Evolutionary conservation across 2,888 invertebrate genomes (phyloP).

Genomic region (Pollenia amentaria): DNA sequence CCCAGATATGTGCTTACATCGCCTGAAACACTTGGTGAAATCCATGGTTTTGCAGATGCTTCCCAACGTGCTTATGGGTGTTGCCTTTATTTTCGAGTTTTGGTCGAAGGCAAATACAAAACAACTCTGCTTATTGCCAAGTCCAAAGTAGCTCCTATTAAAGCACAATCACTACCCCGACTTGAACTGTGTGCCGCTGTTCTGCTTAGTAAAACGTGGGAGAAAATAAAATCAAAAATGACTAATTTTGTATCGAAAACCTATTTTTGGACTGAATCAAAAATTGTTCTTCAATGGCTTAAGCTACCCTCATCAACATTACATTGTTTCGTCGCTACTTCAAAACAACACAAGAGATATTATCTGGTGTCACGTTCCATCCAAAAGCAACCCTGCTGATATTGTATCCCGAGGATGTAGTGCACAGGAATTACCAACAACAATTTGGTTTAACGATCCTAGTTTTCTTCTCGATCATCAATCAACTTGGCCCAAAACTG

Average conservation of each 20-base stretch:
- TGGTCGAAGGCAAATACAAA: not conserved
- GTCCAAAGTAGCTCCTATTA: slow-evolving; percentile 58
- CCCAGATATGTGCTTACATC: slow-evolving; percentile 41
- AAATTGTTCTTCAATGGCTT: slow-evolving; percentile 34
- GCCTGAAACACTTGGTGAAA: slow-evolving; percentile 12
- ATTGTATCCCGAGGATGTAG: slow-evolving; percentile 58
- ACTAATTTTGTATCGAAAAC: not conserved
- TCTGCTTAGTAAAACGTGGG: too few relatives aligned
- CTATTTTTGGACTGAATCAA: slow-evolving; percentile 36
- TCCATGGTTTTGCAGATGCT: slow-evolving; percentile 69
- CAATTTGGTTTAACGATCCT: slow-evolving; percentile 65
- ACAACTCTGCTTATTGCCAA: slow-evolving; percentile 59
- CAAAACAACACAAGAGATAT: slow-evolving; percentile 47
- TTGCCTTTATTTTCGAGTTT: slow-evolving; percentile 54
- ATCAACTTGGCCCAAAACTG: slow-evolving; percentile 13
- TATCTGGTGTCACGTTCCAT: slow-evolving; percentile 52
- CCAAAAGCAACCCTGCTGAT: slow-evolving; percentile 58
- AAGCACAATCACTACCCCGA: slow-evolving; percentile 47
- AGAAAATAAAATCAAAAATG: slow-evolving; percentile 1
- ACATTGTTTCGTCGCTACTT: slow-evolving; percentile 71
- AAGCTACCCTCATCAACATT: slow-evolving; percentile 49
- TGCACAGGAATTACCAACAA: slow-evolving; percentile 33
- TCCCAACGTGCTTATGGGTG: slow-evolving; percentile 61
- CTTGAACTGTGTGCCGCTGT: slow-evolving; percentile 68
- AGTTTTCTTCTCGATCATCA: slow-evolving; percentile 22